Evolutionary conservation across 2,888 invertebrate genomes (phyloP).

Genomic region (Hofmannophila pseudospretella): DNA sequence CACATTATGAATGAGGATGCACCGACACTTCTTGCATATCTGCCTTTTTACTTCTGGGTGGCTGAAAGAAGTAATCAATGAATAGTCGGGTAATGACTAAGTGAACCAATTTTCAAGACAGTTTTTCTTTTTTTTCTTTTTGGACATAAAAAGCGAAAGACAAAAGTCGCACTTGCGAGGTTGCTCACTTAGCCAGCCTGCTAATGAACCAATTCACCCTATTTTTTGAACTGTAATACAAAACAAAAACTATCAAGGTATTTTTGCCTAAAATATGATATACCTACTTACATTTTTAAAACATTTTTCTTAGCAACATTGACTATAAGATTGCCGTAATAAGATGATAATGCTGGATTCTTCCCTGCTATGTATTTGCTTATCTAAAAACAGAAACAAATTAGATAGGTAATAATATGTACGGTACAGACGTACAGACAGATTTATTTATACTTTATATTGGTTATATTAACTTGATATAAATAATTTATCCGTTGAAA

Average conservation of each 20-base stretch:
- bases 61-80: conserved; percentile 41
- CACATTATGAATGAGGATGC: conserved; percentile 68
- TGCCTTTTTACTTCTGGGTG: conserved; percentile 79
- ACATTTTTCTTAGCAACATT: conserved; percentile 79
- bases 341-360: conserved; percentile 64
- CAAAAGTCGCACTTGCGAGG: too few species aligned
- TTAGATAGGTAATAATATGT: neutral
- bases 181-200: too few species aligned
- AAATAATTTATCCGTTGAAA: conserved; percentile 84
- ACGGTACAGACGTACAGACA: neutral
- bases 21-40: conserved; percentile 78
- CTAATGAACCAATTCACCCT: too few species aligned
- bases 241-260: too few species aligned
- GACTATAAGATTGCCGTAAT: conserved; percentile 74
- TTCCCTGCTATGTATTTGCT: conserved; percentile 61
- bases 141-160: too few species aligned
- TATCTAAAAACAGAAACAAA: conserved; percentile 51
- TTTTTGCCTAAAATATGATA: too few species aligned
- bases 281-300: conserved; percentile 78
- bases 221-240: too few species aligned
- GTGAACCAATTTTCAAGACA: too few species aligned
- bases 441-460: too few species aligned
- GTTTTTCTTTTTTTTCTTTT: too few species aligned
- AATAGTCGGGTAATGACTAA: too few species aligned
- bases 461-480: conserved; percentile 76